Conservation (phyloP, 1,140 invertebrate genomes). For the Drosophila nigromelanica region DNA sequence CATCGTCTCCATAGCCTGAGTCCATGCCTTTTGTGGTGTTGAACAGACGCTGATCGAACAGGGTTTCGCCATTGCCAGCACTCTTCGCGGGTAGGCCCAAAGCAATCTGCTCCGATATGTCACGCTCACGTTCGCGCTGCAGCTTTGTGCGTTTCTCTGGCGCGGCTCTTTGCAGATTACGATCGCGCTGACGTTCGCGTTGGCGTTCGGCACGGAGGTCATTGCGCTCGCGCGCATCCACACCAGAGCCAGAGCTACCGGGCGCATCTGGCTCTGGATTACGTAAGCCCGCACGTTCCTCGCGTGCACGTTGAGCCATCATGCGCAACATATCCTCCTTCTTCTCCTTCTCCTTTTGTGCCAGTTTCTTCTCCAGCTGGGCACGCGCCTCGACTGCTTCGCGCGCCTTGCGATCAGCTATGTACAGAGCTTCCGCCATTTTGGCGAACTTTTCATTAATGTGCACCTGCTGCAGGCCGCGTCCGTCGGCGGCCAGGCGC, state of each 20-base stretch:
- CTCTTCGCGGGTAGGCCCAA: slow-evolving; percentile 96
- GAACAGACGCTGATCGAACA: slow-evolving; percentile 98
- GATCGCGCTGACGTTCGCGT: slow-evolving; percentile 95
- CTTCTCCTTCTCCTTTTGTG: slow-evolving; percentile 99
- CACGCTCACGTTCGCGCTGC: slow-evolving; percentile 96
- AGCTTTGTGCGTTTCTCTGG: slow-evolving; percentile 96
- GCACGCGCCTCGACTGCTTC: slow-evolving; percentile 98
- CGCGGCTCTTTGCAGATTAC: slow-evolving; percentile 96
- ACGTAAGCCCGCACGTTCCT: slow-evolving; percentile 92
- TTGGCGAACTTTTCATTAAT: slow-evolving; percentile 99
- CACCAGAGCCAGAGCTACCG: slow-evolving; percentile 85
- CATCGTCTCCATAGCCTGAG: slow-evolving; percentile 98
- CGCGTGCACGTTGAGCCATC: slow-evolving; percentile 97
- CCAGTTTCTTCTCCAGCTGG: slow-evolving; percentile 97
- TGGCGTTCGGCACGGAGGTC: slow-evolving; percentile 95
- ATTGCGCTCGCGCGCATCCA: slow-evolving; percentile 94
- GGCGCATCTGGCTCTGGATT: slow-evolving; percentile 81
- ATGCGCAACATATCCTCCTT: slow-evolving; percentile 97
- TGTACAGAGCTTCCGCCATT: slow-evolving; percentile 97
- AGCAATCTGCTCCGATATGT: slow-evolving; percentile 99
- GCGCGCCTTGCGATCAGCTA: slow-evolving; percentile 98
- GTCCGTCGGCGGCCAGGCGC: slow-evolving; percentile 98
- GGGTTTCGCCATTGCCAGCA: slow-evolving; percentile 89
- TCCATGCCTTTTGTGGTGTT: slow-evolving; percentile 98
- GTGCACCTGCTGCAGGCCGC: slow-evolving; percentile 98